Conservation (phyloP, 2,888 invertebrate genomes). For the Dicyrtomina minuta region DNA sequence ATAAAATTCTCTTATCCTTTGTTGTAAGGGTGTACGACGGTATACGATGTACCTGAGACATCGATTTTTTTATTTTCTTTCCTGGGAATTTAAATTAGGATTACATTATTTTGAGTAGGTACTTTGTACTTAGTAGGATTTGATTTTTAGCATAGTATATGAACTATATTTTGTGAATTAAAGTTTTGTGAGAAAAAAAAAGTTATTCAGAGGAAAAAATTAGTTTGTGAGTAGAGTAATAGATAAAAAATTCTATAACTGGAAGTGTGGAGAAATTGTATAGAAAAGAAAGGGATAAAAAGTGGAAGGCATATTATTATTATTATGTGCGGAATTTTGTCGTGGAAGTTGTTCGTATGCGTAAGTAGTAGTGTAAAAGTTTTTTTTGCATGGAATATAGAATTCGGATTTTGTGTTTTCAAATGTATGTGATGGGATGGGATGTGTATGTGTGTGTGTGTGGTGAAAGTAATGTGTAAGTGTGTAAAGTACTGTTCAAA, state of each 20-base stretch:
- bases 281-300: conserved; percentile 6
- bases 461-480: background rate
- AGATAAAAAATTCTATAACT: too few relatives aligned
- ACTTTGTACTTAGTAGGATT: background rate
- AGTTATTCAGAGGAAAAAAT: too few relatives aligned
- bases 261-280: conserved; percentile 13
- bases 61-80: too few relatives aligned
- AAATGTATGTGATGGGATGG: background rate
- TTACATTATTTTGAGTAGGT: too few relatives aligned
- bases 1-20: too few relatives aligned
- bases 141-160: background rate
- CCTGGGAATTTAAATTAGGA: too few relatives aligned
- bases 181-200: background rate
- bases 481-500: conserved; percentile 1
- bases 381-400: conserved; percentile 14
- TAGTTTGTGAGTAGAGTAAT: background rate
- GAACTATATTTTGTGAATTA: background rate
- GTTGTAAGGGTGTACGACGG: too few relatives aligned
- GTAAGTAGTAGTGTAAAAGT: conserved; percentile 1
- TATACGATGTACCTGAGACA: too few relatives aligned
- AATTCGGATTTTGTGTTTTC: background rate
- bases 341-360: background rate
- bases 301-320: background rate
- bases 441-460: background rate
- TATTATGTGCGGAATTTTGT: too few relatives aligned